Base-by-base conservation (phyloP, 2,797 vertebrate genomes). In the Vipera latastei region DNA sequence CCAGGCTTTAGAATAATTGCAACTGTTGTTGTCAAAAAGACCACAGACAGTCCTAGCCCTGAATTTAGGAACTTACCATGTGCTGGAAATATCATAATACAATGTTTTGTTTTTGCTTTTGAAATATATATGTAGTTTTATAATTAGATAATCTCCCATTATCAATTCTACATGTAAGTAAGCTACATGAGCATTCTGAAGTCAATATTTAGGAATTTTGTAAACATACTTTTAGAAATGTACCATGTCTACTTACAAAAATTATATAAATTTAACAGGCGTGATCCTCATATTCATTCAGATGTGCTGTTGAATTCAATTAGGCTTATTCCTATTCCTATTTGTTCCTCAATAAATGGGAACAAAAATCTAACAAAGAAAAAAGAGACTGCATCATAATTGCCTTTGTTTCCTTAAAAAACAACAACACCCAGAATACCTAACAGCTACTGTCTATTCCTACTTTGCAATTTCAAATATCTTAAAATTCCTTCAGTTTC, bases 401-500 rank as follows among this genome's bases (percentile, higher is more conserved):
- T 73, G 65, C 89, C 25, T 92, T 65, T 6, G 53, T 56, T 65
- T 53, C 78, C 18, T 78, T 4, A 32, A 32, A 65, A 25, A 26
- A 8, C 18, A 53, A 53, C 1, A 53, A 53, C 1, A 53, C 1
- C 51, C n/a, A 57, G 59, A 9, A 88, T 38, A 20, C 22, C 0
- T 0, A 95, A 90, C 14, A 94, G 89, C 87, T 92, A 90, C 65
- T 65, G 86, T 89, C 48, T 51, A 55, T 0, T 6, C 13, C 91
- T 94, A 22, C 53, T 95, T 92, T 44, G 93, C 73, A 95, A 91
- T 88, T 53, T 48, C 2, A 92, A 93, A 91, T 94, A 92, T 60
- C 96, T 95, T 22, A 91, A 91, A 96, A 96, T 96, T 95, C 85
- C 95, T 95, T 96, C 91, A 32, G 92, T 96, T 93, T 91, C 90